Percentiles rank a stretch among this genome's conserved stretches.
These are phyloP conservation scores for Azorinus chamasolen DNA, from an alignment of 2,888 invertebrate species.

Conservation along the genomic window DNA sequence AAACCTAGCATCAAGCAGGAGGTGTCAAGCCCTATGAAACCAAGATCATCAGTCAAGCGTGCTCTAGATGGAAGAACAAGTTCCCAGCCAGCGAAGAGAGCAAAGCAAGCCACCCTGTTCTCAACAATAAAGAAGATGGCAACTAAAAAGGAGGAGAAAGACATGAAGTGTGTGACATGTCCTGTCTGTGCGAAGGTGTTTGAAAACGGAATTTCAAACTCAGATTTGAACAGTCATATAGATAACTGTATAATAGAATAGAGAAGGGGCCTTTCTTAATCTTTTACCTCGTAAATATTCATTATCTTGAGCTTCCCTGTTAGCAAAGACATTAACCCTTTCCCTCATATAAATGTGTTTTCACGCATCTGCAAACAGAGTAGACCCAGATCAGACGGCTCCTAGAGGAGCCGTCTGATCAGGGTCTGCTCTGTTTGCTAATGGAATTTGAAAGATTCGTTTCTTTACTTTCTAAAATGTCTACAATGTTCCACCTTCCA, in stretches of 20 bases:
- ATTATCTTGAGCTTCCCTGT: too few relatives aligned
- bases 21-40: background rate
- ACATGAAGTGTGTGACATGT: slow-evolving; percentile 61
- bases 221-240: slow-evolving; percentile 82
- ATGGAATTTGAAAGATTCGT: too few relatives aligned
- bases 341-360: too few relatives aligned
- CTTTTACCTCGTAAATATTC: too few relatives aligned
- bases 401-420: too few relatives aligned
- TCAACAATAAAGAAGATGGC: slow-evolving; percentile 73
- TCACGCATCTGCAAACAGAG: too few relatives aligned
- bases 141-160: slow-evolving; percentile 54
- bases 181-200: slow-evolving; percentile 80
- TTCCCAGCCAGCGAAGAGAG: slow-evolving; percentile 60
- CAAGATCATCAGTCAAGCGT: slow-evolving; percentile 41
- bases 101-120: slow-evolving; percentile 73
- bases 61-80: slow-evolving; percentile 4
- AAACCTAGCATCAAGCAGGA: background rate
- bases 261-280: too few relatives aligned
- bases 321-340: too few relatives aligned
- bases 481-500: too few relatives aligned
- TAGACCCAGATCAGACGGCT: too few relatives aligned
- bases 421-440: too few relatives aligned
- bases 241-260: slow-evolving; percentile 83
- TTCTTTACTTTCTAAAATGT: too few relatives aligned
- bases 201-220: slow-evolving; percentile 71